Conservation (phyloP, 2,113 vertebrate species). For the Herpetotheres cachinnans region DNA sequence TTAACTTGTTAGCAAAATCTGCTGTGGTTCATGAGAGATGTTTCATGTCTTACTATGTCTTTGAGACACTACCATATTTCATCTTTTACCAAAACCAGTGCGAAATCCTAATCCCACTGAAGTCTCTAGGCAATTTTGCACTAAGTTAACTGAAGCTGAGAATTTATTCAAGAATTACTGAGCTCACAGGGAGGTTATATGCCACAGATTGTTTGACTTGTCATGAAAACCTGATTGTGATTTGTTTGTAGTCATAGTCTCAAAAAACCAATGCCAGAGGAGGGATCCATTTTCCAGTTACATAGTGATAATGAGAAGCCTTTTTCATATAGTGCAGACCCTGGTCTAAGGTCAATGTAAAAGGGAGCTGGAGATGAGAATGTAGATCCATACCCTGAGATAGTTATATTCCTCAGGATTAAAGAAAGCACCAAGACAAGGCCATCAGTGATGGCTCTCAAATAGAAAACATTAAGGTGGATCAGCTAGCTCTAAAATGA, state of each 20-base stretch:
- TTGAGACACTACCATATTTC: background rate
- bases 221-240: fast-evolving
- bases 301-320: background rate
- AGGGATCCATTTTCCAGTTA: background rate
- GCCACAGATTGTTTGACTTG: background rate
- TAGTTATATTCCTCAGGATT: background rate
- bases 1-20: background rate
- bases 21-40: background rate
- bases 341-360: background rate
- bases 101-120: background rate
- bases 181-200: background rate
- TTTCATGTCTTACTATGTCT: background rate
- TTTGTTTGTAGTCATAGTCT: background rate
- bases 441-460: background rate
- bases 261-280: background rate
- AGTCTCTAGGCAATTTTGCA: background rate
- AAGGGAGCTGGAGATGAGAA: background rate
- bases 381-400: background rate
- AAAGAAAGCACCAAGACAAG: background rate
- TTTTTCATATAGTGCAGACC: background rate
- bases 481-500: background rate
- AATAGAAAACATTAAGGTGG: background rate
- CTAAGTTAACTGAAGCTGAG: background rate
- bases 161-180: background rate
- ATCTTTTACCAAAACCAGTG: background rate